Conservation (phyloP, 2,888 invertebrate genomes). For the Sialis fuliginosa region DNA sequence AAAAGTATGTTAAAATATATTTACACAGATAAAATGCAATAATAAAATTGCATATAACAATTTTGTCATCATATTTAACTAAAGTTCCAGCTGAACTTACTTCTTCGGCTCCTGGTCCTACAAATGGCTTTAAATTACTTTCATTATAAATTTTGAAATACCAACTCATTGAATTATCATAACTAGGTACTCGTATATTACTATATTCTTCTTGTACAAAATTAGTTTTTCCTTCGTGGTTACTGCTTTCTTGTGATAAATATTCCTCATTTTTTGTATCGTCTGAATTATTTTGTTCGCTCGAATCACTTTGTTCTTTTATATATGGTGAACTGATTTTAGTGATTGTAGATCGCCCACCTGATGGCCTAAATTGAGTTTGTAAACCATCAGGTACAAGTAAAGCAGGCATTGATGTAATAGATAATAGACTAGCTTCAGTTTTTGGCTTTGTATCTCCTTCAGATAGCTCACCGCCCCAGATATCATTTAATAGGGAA, state of each 20-base stretch:
- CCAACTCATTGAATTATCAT: conserved; percentile 51
- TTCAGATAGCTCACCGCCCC: too few species aligned
- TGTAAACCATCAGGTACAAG: conserved; percentile 40
- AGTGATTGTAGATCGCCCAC: conserved; percentile 39
- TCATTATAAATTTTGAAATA: conserved; percentile 75
- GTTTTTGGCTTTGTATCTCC: conserved; percentile 3
- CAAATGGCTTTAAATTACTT: conserved; percentile 31
- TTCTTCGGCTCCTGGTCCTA: conserved; percentile 15
- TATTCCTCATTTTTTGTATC: conserved; percentile 4
- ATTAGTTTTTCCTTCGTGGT: background rate
- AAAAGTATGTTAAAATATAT: background rate
- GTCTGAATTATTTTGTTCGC: conserved; percentile 13
- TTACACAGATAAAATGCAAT: background rate
- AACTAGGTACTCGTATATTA: conserved; percentile 25
- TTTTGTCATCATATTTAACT: background rate
- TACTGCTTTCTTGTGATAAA: background rate
- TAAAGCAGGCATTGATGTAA: conserved; percentile 40
- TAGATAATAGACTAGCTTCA: conserved; percentile 1
- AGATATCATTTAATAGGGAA: too few species aligned
- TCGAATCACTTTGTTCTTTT: conserved; percentile 9
- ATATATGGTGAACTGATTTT: conserved; percentile 33
- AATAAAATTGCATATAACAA: background rate
- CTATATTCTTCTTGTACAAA: conserved; percentile 6
- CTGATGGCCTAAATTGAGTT: conserved; percentile 21
- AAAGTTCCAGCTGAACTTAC: too few species aligned